Conservation (phyloP, 1,140 invertebrate species). For the Xylocopa sonorina region DNA sequence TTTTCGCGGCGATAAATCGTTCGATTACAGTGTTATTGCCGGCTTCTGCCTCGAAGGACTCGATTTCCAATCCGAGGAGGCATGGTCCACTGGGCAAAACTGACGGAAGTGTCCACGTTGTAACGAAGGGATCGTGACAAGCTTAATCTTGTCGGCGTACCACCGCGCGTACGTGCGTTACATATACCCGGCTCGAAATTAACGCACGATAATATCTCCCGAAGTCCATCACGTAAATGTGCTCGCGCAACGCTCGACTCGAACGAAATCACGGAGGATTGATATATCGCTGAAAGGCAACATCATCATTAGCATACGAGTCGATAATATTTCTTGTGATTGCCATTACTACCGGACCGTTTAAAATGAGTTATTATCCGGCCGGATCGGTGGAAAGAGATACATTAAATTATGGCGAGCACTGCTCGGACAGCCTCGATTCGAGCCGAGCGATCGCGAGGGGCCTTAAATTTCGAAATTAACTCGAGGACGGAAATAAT, state of each 20-base stretch:
- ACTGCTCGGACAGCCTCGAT: no score
- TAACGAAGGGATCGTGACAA: no score
- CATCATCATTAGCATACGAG: slow-evolving; percentile 40
- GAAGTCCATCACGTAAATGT: slow-evolving; percentile 1
- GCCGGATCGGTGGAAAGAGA: background rate
- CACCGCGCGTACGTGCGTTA: background rate
- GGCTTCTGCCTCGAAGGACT: no score
- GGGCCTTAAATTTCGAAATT: background rate
- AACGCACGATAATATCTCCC: slow-evolving; percentile 9
- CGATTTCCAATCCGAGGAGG: no score
- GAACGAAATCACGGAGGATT: slow-evolving; percentile 21
- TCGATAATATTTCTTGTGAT: slow-evolving; percentile 34
- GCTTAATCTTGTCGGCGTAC: background rate
- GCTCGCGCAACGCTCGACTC: background rate
- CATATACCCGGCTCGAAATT: slow-evolving; percentile 10
- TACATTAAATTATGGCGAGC: slow-evolving; percentile 16
- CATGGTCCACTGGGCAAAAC: no score
- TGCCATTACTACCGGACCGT: background rate
- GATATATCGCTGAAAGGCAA: slow-evolving; percentile 38
- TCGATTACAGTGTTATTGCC: no score
- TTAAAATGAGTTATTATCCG: slow-evolving; percentile 21
- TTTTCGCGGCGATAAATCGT: no score
- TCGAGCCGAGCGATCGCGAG: background rate
- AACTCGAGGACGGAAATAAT: background rate
- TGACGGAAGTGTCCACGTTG: no score